Evolutionary conservation across 2,797 vertebrate genomes (phyloP).

Genomic region (Potorous gilbertii): DNA sequence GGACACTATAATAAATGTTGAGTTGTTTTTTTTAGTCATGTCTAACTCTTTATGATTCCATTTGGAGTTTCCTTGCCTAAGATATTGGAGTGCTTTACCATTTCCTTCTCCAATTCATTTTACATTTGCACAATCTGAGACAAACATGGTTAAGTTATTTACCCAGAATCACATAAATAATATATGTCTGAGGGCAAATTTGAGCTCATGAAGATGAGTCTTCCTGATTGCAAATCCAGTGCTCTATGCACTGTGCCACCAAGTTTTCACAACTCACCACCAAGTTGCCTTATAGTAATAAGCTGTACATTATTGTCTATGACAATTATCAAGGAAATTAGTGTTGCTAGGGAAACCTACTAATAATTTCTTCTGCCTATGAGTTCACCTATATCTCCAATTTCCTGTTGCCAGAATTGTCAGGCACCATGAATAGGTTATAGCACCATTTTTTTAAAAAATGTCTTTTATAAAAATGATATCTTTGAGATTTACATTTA

Average conservation of each 20-base stretch:
- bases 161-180: too few relatives aligned
- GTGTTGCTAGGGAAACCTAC: neutral
- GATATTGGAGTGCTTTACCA: too few relatives aligned
- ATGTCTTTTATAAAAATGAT: neutral
- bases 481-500: neutral
- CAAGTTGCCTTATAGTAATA: neutral
- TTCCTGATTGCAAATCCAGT: neutral
- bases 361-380: neutral
- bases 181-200: neutral
- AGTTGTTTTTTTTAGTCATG: too few relatives aligned
- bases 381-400: neutral
- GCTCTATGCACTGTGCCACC: neutral
- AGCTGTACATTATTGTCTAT: neutral
- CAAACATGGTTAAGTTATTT: too few relatives aligned
- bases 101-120: too few relatives aligned
- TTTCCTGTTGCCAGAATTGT: neutral
- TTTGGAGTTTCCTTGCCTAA: too few relatives aligned
- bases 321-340: neutral
- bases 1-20: too few relatives aligned
- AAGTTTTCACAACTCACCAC: neutral
- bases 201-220: neutral
- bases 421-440: neutral
- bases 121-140: too few relatives aligned
- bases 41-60: too few relatives aligned
- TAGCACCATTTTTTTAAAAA: neutral